phyloP scores from a whole-genome alignment of 2,888 invertebrate species.

The Neoascia interrupta region DNA sequence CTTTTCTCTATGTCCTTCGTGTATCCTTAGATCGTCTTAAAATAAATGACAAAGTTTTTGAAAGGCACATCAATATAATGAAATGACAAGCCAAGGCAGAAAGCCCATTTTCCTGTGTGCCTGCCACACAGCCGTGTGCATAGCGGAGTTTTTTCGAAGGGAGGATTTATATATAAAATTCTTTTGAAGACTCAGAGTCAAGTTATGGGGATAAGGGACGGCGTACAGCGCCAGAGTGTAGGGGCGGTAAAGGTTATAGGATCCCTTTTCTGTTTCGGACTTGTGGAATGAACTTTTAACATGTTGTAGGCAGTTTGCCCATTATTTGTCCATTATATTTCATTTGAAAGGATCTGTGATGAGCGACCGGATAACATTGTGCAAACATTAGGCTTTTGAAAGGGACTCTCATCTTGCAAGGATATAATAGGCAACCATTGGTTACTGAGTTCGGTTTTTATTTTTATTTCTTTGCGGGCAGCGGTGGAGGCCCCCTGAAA shows the following conservation, averaged over 20 bases:
- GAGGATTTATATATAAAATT: constrained; percentile 28
- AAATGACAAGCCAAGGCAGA: constrained; percentile 58
- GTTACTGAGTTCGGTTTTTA: constrained; percentile 30
- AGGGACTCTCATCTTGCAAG: constrained; percentile 50
- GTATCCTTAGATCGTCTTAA: constrained; percentile 60
- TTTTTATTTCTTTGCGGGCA: background rate
- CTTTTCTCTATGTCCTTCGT: constrained; percentile 22
- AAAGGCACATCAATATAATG: constrained; percentile 68
- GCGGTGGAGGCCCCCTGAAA: constrained; percentile 40
- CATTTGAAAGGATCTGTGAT: constrained; percentile 65
- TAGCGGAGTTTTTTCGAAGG: too few species aligned
- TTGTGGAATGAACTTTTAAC: constrained; percentile 54
- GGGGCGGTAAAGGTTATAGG: constrained; percentile 10
- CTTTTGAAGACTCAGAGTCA: constrained; percentile 34
- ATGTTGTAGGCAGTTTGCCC: constrained; percentile 69
- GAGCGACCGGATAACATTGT: constrained; percentile 55
- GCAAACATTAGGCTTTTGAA: constrained; percentile 65
- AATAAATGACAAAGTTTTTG: constrained; percentile 67
- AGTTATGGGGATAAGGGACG: constrained; percentile 3
- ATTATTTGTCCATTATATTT: constrained; percentile 68
- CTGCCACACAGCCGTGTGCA: too few species aligned
- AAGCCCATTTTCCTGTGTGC: constrained; percentile 38
- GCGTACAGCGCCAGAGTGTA: background rate
- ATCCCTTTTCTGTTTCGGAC: constrained; percentile 34
- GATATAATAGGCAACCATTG: constrained; percentile 56